phyloP scores from a whole-genome alignment of 2,888 invertebrate species.

The Ommatoiulus sabulosus region DNA sequence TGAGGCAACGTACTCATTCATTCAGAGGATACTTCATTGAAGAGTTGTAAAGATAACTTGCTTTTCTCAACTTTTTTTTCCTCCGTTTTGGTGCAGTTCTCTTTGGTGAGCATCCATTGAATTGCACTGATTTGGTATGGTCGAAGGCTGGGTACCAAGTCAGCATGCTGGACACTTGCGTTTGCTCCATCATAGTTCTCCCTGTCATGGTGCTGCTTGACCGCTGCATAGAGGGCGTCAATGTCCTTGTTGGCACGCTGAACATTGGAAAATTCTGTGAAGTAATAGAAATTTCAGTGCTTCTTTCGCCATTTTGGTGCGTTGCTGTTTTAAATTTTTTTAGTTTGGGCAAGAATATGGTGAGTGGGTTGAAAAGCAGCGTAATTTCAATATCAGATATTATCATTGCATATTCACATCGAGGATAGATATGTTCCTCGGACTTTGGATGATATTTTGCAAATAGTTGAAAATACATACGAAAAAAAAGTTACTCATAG shows the following conservation, averaged over 20 bases:
- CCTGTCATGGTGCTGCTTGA: conserved; percentile 7
- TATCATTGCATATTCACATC: too few relatives aligned
- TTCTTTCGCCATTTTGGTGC: too few relatives aligned
- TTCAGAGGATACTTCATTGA: not conserved
- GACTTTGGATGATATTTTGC: too few relatives aligned
- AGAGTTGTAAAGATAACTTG: not conserved
- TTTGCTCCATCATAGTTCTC: not conserved
- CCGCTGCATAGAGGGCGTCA: not conserved
- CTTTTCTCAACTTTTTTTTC: not conserved
- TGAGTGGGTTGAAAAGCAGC: too few relatives aligned
- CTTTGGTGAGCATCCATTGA: conserved; percentile 77
- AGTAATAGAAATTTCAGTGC: not conserved
- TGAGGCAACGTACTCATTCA: not conserved
- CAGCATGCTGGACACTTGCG: conserved; percentile 66
- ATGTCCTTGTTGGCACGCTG: not conserved
- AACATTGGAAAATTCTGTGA: not conserved
- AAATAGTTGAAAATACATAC: too few relatives aligned
- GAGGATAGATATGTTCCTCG: too few relatives aligned
- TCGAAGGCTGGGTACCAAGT: conserved; percentile 72
- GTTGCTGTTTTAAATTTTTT: too few relatives aligned
- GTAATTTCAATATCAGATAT: too few relatives aligned
- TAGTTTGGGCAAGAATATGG: too few relatives aligned
- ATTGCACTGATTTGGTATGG: conserved; percentile 77
- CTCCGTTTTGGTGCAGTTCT: conserved; percentile 64
- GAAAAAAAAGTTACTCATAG: too few relatives aligned